Percentiles rank a stretch among this genome's conserved stretches.
phyloP scores from a whole-genome alignment of 2,797 vertebrate genomes.

The Heliangelus exortis region DNA sequence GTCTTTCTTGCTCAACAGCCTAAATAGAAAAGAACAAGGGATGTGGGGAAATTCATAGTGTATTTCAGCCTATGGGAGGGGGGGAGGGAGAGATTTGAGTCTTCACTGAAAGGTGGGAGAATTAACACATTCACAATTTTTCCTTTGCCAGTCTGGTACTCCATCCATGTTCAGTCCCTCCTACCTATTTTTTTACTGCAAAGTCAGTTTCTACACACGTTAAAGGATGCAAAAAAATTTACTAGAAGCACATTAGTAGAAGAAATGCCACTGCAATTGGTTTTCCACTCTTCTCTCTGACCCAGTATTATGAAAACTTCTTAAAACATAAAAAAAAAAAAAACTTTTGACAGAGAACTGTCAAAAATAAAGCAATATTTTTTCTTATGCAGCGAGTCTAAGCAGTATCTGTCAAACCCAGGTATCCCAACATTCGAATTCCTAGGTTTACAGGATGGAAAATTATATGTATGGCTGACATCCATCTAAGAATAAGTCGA shows the following conservation, averaged over 20 bases:
- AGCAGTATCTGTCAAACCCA: not conserved
- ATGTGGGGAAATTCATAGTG: not conserved
- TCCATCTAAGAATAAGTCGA: not conserved
- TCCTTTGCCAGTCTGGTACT: not conserved
- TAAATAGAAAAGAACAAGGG: not conserved
- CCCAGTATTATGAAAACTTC: not conserved
- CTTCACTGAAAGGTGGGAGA: not conserved
- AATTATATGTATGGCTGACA: not conserved
- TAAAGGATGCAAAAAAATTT: not conserved
- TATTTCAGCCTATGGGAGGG: rapidly evolving
- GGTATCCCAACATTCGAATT: not conserved
- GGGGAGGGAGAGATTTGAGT: not conserved
- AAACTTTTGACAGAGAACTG: not conserved
- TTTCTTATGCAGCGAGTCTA: not conserved
- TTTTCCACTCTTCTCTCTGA: not conserved
- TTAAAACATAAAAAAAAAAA: not conserved
- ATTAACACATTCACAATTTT: not conserved
- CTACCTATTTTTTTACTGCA: not conserved
- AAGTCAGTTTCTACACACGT: not conserved
- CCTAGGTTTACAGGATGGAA: not conserved
- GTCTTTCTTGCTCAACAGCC: not conserved
- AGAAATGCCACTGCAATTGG: rapidly evolving
- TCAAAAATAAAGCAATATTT: not conserved
- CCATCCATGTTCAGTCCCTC: not conserved
- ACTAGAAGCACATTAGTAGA: not conserved